These are phyloP conservation scores for Halocaridina rubra DNA, from an alignment of 2,888 invertebrate species.

Conservation along the genomic window DNA sequence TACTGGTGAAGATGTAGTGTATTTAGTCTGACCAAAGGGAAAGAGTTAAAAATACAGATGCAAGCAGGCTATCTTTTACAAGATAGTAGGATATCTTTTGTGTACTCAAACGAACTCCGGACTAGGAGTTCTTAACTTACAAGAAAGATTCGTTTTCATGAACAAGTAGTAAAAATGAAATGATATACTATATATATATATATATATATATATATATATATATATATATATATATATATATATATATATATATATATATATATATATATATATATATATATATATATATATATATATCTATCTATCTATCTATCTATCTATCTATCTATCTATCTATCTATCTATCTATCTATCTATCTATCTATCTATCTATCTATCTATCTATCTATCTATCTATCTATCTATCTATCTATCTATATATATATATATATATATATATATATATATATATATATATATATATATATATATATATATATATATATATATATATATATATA, in stretches of 20 bases:
- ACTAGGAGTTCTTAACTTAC: no score
- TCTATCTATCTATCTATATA: background rate
- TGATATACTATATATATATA: no score
- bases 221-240: background rate
- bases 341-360: constrained; percentile 2
- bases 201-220: background rate
- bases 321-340: constrained; percentile 1
- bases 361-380: background rate
- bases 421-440: background rate
- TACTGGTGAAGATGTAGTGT: no score
- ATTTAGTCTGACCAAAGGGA: no score
- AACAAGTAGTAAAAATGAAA: no score
- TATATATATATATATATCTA: background rate
- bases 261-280: background rate
- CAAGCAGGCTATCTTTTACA: no score
- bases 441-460: constrained; percentile 17
- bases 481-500: constrained; percentile 10
- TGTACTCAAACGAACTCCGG: no score
- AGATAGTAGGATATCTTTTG: no score
- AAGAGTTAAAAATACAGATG: no score
- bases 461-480: background rate
- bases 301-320: background rate
- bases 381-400: background rate
- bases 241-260: background rate
- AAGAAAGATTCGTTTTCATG: no score